Evolutionary conservation across 2,888 invertebrate species (phyloP), one percentile per base, ranked within the genome.

Genomic region (Cartodere bifasciata): DNA sequence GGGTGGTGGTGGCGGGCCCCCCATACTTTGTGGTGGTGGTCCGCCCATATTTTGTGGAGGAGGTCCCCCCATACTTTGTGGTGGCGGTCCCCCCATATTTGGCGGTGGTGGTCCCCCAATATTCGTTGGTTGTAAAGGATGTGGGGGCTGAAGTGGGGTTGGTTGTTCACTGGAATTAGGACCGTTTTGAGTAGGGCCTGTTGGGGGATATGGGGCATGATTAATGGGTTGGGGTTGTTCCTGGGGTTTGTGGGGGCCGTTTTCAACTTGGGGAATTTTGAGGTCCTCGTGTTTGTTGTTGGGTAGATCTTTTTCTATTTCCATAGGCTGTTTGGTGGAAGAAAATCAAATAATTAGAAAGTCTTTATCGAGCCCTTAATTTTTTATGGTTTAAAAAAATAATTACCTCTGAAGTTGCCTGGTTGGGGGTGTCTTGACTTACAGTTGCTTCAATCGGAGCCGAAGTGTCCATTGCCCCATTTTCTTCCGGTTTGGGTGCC

Each of bases 401-500:
- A n/a, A 14, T 23, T 24, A 35, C 37, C 32, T 35, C 34, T 24
- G 32, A 30, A 7, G 35, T 31, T 10, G 31, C 28, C 22, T 34
- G 34, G 23, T 16, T 35, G 23, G 43, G 35, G 20, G 29, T 23
- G 25, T 32, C 32, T n/a, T 36, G 28, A 22, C 36, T 36, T 14
- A 39, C 28, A 29, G 24, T 28, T 11, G 29, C 16, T 33, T 46
- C 45, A 15, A 17, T 26, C 12, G 14, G 17, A 3, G 13, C n/a
- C n/a, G n/a, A n/a, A n/a, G n/a, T 12, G 11, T 10, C 13, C 10
- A 15, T 10, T 23, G 29, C 32, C 12, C 38, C 56, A 60, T 64
- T 66, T 59, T 67, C 67, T 58, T 67, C 55, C 10, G 46, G 20
- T 41, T 53, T 62, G 11, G 49, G 48, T 30, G 56, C 53, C 17